Conservation (phyloP, 92 coral and sea anemone genomes). For the Porites evermanni region DNA sequence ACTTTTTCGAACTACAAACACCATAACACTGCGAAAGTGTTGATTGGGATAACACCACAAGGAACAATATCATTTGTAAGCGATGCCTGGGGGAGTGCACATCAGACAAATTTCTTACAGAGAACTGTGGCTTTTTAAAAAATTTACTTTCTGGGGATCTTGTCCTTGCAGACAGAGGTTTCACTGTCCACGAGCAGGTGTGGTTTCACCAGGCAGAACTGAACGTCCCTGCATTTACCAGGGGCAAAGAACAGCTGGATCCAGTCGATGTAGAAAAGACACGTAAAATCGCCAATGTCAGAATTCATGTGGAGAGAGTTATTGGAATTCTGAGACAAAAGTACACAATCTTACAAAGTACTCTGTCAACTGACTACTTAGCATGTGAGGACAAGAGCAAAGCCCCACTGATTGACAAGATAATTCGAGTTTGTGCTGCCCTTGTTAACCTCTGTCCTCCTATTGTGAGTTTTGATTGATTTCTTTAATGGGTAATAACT, state of each 20-base stretch:
- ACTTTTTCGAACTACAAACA: constrained; percentile 39
- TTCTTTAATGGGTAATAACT: neutral
- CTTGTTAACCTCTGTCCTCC: constrained; percentile 67
- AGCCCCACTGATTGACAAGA: too few relatives aligned
- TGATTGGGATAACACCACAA: constrained; percentile 36
- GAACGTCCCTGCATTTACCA: constrained; percentile 50
- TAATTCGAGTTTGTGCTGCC: constrained; percentile 52
- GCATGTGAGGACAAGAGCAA: too few relatives aligned
- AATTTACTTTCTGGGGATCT: constrained; percentile 46
- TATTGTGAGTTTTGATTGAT: constrained; percentile 55
- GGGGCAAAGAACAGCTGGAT: constrained; percentile 41
- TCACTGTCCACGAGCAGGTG: constrained; percentile 40
- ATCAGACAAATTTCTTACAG: constrained; percentile 24
- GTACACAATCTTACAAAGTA: constrained; percentile 32
- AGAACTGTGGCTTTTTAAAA: constrained; percentile 50
- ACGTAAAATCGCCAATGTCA: constrained; percentile 44
- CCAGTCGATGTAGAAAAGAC: constrained; percentile 49
- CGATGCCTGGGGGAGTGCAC: constrained; percentile 37
- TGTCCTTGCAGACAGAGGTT: constrained; percentile 53
- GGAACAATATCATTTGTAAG: constrained; percentile 51
- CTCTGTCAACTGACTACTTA: too few relatives aligned
- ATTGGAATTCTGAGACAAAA: constrained; percentile 45
- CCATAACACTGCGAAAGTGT: constrained; percentile 28
- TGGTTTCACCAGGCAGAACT: constrained; percentile 46
- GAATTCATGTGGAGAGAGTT: constrained; percentile 54